These are phyloP conservation scores for Drosophila serrata DNA, from an alignment of 1,140 invertebrate species.

Conservation along the genomic window DNA sequence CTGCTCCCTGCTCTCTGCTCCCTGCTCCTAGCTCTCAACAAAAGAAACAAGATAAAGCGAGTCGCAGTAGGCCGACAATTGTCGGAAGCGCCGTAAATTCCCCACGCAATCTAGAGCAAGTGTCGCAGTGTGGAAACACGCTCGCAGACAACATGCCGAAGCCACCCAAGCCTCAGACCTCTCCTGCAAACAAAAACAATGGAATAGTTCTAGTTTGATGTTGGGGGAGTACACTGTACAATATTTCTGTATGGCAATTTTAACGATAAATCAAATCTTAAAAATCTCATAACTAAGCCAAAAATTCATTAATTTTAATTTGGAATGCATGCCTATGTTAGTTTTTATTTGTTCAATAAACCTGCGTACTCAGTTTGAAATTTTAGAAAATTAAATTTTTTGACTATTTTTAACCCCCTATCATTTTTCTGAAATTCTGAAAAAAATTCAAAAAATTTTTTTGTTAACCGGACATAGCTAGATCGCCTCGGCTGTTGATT, in stretches of 20 bases:
- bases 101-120: constrained; percentile 81
- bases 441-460: no score
- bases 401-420: no score
- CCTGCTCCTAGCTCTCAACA: constrained; percentile 21
- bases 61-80: constrained; percentile 49
- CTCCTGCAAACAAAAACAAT: constrained; percentile 48
- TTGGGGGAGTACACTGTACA: background rate
- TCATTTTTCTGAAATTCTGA: no score
- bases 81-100: constrained; percentile 77
- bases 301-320: no score
- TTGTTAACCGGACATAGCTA: no score
- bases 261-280: no score
- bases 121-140: constrained; percentile 77
- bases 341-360: no score
- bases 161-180: constrained; percentile 12
- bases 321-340: no score
- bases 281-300: no score
- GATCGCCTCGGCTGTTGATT: no score
- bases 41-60: constrained; percentile 52
- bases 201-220: constrained; percentile 41
- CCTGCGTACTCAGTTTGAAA: no score
- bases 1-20: background rate
- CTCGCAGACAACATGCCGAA: constrained; percentile 54
- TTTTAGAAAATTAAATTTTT: no score
- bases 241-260: background rate